These are phyloP conservation scores for Capreolus pygargus DNA, from an alignment of 2,113 vertebrate genomes.

Conservation along the genomic window DNA sequence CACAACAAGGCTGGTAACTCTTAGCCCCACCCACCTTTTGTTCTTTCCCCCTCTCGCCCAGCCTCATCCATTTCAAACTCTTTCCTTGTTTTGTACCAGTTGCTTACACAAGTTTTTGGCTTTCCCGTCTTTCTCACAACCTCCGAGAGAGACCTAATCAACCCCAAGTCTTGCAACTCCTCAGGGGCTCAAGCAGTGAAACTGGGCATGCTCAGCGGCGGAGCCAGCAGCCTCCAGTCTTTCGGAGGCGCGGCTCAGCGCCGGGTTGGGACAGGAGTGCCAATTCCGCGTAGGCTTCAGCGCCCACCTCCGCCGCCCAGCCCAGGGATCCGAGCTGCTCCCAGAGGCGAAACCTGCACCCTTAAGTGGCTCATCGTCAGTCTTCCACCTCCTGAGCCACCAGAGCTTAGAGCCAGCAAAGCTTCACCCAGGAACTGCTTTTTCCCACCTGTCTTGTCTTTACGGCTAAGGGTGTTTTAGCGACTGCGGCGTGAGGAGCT, in stretches of 20 bases:
- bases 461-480: conserved; percentile 36
- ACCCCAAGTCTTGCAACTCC: background rate
- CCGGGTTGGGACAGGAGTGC: background rate
- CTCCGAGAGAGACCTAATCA: background rate
- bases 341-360: background rate
- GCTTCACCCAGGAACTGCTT: background rate
- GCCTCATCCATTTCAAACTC: conserved; percentile 38
- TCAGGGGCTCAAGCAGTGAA: background rate
- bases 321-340: background rate
- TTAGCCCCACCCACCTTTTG: conserved; percentile 73
- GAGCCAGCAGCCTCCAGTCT: background rate
- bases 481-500: background rate
- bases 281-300: background rate
- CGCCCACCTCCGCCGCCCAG: background rate
- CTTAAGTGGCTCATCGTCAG: background rate
- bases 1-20: conserved; percentile 31
- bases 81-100: background rate
- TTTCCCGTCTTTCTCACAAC: background rate
- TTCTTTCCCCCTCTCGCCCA: conserved; percentile 23
- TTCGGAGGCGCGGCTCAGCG: background rate
- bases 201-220: conserved; percentile 49
- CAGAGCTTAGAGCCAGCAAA: background rate
- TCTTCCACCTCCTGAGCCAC: background rate
- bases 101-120: background rate
- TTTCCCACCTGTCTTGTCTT: conserved; percentile 53